A percentile compares a stretch with the other conserved stretches of the same genome.
These are phyloP conservation scores for Drosophila bifasciata DNA, from an alignment of 1,140 invertebrate species.

Conservation along the genomic window DNA sequence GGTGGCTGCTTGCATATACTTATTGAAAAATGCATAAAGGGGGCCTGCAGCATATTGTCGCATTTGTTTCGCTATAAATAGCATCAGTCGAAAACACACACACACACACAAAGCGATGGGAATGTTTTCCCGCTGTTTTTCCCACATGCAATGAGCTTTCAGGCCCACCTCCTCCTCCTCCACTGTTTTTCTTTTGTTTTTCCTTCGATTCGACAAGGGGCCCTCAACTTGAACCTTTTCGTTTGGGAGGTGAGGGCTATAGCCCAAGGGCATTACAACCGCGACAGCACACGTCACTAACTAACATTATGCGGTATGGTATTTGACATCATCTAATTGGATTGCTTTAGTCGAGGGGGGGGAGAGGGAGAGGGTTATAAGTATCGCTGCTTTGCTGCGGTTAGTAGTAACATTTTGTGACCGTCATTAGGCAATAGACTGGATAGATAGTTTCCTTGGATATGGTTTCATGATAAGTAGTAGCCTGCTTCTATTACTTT, in stretches of 20 bases:
- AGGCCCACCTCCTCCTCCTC: constrained; percentile 17
- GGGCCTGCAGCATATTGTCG: constrained; percentile 46
- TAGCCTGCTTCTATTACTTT: constrained; percentile 13
- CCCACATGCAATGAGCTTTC: constrained; percentile 24
- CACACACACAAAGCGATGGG: constrained; percentile 19
- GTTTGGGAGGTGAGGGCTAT: constrained; percentile 1
- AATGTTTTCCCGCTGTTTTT: constrained; percentile 15
- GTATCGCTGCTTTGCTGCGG: constrained; percentile 4
- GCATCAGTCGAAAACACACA: constrained; percentile 1
- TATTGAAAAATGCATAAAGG: constrained; percentile 19
- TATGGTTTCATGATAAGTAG: not conserved
- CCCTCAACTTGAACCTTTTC: constrained; percentile 75
- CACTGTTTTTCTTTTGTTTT: not conserved
- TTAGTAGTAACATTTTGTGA: not conserved
- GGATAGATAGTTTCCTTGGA: not conserved
- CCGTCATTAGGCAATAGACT: not conserved
- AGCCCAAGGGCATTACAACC: constrained; percentile 26
- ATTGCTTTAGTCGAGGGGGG: constrained; percentile 29
- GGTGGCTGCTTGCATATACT: constrained; percentile 3
- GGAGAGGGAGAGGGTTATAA: constrained; percentile 12
- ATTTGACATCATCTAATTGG: constrained; percentile 57
- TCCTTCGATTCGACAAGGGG: constrained; percentile 14
- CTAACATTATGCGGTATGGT: constrained; percentile 42
- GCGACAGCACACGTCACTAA: constrained; percentile 34
- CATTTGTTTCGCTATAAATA: constrained; percentile 48